Evolutionary conservation across 2,888 invertebrate genomes (phyloP).

Genomic region (Drosophila nigricruria): DNA sequence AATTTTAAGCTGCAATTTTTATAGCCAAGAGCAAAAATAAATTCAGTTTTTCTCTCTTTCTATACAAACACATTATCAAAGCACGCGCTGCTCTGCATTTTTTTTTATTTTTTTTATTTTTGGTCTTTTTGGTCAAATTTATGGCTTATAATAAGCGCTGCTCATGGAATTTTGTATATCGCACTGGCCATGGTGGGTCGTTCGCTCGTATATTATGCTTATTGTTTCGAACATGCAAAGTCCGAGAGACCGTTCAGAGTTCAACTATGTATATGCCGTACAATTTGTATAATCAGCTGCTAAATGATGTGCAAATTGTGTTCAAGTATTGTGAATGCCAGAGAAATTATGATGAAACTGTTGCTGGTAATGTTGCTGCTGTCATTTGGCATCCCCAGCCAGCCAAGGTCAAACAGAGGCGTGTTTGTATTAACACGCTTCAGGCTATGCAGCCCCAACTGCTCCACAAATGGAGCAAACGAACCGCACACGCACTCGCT

Average conservation of each 20-base stretch:
- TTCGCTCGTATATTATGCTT: constrained; percentile 66
- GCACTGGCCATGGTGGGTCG: constrained; percentile 22
- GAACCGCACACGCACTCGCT: not conserved
- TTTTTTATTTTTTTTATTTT: constrained; percentile 6
- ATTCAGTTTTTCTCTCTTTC: not conserved
- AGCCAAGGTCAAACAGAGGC: constrained; percentile 42
- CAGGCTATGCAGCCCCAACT: constrained; percentile 35
- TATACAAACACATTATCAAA: not conserved
- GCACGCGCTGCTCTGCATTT: not conserved
- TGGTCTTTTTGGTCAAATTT: constrained; percentile 48
- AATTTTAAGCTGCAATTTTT: not conserved
- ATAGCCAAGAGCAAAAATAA: not conserved
- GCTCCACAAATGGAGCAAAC: not conserved
- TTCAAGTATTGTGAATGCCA: constrained; percentile 9
- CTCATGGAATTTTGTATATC: constrained; percentile 56
- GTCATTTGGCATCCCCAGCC: not conserved
- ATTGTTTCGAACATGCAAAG: constrained; percentile 75
- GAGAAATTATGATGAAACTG: constrained; percentile 16
- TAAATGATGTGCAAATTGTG: constrained; percentile 74
- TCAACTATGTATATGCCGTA: constrained; percentile 4
- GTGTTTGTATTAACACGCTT: constrained; percentile 31
- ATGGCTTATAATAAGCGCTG: constrained; percentile 64
- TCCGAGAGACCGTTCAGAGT: constrained; percentile 2
- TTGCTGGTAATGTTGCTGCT: not conserved
- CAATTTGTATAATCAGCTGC: constrained; percentile 76